Percentiles rank a stretch among this genome's conserved stretches.
Conservation (phyloP, 2,888 invertebrate species). For the Fragum sueziense region DNA sequence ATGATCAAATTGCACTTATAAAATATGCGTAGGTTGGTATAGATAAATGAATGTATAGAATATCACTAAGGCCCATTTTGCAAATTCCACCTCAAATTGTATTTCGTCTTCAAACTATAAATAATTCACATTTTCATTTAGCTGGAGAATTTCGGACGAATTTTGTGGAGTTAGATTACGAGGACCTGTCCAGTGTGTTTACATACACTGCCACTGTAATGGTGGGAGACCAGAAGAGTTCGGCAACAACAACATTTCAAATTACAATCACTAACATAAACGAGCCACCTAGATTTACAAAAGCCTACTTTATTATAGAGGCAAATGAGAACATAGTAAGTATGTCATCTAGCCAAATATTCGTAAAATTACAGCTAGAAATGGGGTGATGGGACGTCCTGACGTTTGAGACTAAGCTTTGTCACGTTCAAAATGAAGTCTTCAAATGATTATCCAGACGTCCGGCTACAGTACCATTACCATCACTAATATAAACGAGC, state of each 20-base stretch:
- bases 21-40: too few species aligned
- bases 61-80: too few species aligned
- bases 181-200: slow-evolving; percentile 15
- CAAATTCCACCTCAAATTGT: too few species aligned
- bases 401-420: too few species aligned
- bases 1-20: too few species aligned
- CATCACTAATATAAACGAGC: slow-evolving; percentile 51
- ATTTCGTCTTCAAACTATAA: too few species aligned
- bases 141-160: slow-evolving; percentile 39
- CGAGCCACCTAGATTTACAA: slow-evolving; percentile 49
- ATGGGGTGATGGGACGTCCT: too few species aligned
- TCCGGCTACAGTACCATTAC: background rate
- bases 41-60: too few species aligned
- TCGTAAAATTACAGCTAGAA: too few species aligned
- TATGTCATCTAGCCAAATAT: background rate
- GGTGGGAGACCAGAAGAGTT: slow-evolving; percentile 44
- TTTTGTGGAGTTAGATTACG: slow-evolving; percentile 41
- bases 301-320: slow-evolving; percentile 39
- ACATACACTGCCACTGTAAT: slow-evolving; percentile 31
- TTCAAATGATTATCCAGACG: too few species aligned
- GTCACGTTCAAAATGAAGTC: too few species aligned
- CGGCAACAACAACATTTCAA: slow-evolving; percentile 7
- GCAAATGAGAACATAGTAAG: slow-evolving; percentile 27
- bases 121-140: too few species aligned
- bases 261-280: slow-evolving; percentile 45